These are phyloP conservation scores for Isaurus tuberculatus DNA, from an alignment of 92 coral and sea anemone genomes.

Conservation along the genomic window DNA sequence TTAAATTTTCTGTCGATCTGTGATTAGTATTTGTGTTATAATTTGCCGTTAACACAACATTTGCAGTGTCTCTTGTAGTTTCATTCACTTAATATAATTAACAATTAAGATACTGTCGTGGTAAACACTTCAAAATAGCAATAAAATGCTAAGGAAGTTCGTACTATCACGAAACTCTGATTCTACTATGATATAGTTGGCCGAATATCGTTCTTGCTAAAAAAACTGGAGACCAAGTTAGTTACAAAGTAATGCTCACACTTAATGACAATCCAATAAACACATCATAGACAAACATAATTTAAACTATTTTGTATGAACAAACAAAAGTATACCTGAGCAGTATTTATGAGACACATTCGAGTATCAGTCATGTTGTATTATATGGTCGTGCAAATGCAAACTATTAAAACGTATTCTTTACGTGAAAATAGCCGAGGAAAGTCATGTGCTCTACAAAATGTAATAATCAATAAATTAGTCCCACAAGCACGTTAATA, in stretches of 20 bases:
- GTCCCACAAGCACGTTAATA: constrained; percentile 56
- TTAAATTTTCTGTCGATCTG: not conserved
- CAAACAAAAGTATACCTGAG: constrained; percentile 21
- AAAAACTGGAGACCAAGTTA: not conserved
- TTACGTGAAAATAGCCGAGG: constrained; percentile 43
- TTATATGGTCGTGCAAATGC: constrained; percentile 50
- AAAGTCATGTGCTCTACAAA: constrained; percentile 66
- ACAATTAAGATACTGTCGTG: constrained; percentile 16
- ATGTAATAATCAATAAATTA: constrained; percentile 74
- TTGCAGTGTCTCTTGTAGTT: not conserved
- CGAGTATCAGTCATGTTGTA: not conserved
- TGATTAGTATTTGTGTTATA: constrained; percentile 20
- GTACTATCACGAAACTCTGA: constrained; percentile 1
- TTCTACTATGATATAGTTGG: not conserved
- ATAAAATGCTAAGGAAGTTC: not conserved
- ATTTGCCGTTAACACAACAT: constrained; percentile 13
- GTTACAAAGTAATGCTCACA: not conserved
- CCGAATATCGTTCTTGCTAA: not conserved
- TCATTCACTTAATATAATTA: not conserved
- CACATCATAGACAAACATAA: constrained; percentile 5
- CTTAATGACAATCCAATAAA: constrained; percentile 27
- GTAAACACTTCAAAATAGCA: constrained; percentile 8
- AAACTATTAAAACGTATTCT: constrained; percentile 43
- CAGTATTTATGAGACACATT: not conserved
- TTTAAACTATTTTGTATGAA: not conserved